Evolutionary conservation across 2,888 invertebrate species (phyloP), one percentile per base, ranked within the genome.

Genomic region (Heliconius sara): DNA sequence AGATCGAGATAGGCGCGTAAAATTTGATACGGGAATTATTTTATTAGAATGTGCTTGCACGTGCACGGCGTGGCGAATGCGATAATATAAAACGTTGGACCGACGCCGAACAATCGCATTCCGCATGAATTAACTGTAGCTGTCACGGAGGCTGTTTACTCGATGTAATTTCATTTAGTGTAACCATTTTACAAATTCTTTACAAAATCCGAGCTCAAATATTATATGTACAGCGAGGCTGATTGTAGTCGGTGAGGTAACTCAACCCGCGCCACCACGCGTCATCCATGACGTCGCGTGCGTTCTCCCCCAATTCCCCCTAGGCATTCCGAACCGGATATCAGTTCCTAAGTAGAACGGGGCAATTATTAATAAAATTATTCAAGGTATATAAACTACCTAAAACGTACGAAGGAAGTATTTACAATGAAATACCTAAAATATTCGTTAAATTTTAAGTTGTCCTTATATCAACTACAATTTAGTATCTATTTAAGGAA

Each of bases 11-110:
- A 95, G 91, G 91, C 91, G 94, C 91, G 92, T 93, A 93, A 92
- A 94, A 95, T 95, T 95, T 91, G 94, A 95, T 94, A 94, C 95
- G 94, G 94, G 94, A 94, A 95, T 95, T 93, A 95, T 94, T 94
- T 93, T 93, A 95, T 94, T 95, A 93, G 94, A 85, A 93, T 90
- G 89, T 91, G 89, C 90, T 91, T 89, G 93, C 95, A 95, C 95
- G 95, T 95, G 95, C 94, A 91, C 91, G 89, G 91, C 93, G 92
- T 95, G 94, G 94, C 95, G 93, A 93, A 95, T 91, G 90, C 91
- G 94, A 94, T 95, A 94, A 93, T 92, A 93, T 93, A 89, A 88
- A 88, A 89, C 88, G 85, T 87, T 87, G 88, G 87, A 86, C 89
- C 88, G 85, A 87, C 91, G 87, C 88, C 90, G 91, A 90, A 94